phyloP scores from a whole-genome alignment of 2,888 invertebrate species.

The Hyalella azteca region DNA sequence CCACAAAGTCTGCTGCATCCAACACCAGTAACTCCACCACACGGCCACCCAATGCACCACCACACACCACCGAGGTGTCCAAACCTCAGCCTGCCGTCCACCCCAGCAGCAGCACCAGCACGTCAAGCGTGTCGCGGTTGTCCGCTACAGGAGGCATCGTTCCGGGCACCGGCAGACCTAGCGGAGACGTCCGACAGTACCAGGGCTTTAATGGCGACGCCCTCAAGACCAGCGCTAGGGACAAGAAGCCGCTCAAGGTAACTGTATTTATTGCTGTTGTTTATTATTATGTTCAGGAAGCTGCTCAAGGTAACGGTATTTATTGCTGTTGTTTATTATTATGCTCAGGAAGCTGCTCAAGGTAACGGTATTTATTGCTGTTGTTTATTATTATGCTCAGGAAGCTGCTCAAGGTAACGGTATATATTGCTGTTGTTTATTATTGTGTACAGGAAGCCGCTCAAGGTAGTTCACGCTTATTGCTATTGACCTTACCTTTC shows the following conservation, averaged over 20 bases:
- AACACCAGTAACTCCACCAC: background rate
- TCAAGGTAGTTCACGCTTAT: too few relatives aligned
- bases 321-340: background rate
- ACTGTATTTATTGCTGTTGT: background rate
- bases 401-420: too few relatives aligned
- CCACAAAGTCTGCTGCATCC: background rate
- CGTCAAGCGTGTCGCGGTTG: constrained; percentile 2
- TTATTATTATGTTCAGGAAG: background rate
- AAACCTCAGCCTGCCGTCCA: background rate
- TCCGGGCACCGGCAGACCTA: constrained; percentile 16
- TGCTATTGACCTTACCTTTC: too few relatives aligned
- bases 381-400: too few relatives aligned
- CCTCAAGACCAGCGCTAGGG: background rate
- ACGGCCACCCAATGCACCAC: background rate
- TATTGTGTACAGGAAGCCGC: too few relatives aligned
- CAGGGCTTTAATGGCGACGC: constrained; percentile 32
- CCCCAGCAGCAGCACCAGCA: background rate
- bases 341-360: too few relatives aligned
- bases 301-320: too few relatives aligned
- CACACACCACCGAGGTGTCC: background rate
- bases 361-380: too few relatives aligned
- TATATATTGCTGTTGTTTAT: too few relatives aligned
- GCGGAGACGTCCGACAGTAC: constrained; percentile 32
- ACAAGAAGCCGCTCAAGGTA: constrained; percentile 23
- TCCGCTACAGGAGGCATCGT: constrained; percentile 25